A percentile compares a stretch with the other conserved stretches of the same genome.
Conservation (phyloP, 2,888 invertebrate species). For the Drosophila falleni region DNA sequence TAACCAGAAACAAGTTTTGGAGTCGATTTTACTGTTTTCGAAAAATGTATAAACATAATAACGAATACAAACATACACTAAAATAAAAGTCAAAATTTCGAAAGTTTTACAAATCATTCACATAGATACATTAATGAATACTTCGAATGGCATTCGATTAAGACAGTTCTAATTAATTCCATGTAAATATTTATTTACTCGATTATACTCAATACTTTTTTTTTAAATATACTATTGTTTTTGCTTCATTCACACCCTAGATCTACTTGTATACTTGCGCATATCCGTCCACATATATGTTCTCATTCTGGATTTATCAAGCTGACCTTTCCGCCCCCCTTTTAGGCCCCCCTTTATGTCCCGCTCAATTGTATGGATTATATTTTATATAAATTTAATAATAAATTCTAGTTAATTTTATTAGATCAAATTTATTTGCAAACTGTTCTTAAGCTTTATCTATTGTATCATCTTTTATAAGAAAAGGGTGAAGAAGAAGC, state of each 20-base stretch:
- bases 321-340: slow-evolving; percentile 10
- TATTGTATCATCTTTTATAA: slow-evolving; percentile 61
- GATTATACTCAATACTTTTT: not conserved
- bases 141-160: slow-evolving; percentile 21
- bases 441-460: slow-evolving; percentile 43
- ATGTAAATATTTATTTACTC: slow-evolving; percentile 47
- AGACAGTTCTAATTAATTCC: slow-evolving; percentile 20
- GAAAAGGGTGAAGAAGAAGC: slow-evolving; percentile 63
- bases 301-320: slow-evolving; percentile 36
- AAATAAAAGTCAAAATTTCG: slow-evolving; percentile 57
- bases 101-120: slow-evolving; percentile 73
- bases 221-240: not conserved
- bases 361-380: not conserved
- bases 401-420: slow-evolving; percentile 73
- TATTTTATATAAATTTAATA: slow-evolving; percentile 28
- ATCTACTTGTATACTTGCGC: slow-evolving; percentile 67
- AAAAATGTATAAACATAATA: slow-evolving; percentile 68
- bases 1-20: slow-evolving; percentile 78
- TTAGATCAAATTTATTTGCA: slow-evolving; percentile 70
- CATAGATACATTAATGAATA: slow-evolving; percentile 20
- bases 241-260: slow-evolving; percentile 32
- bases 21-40: slow-evolving; percentile 83
- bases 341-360: not conserved
- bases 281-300: slow-evolving; percentile 77
- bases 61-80: slow-evolving; percentile 42